Conservation (phyloP, 2,888 invertebrate genomes). For the Parapristionchus giblindavisi region DNA sequence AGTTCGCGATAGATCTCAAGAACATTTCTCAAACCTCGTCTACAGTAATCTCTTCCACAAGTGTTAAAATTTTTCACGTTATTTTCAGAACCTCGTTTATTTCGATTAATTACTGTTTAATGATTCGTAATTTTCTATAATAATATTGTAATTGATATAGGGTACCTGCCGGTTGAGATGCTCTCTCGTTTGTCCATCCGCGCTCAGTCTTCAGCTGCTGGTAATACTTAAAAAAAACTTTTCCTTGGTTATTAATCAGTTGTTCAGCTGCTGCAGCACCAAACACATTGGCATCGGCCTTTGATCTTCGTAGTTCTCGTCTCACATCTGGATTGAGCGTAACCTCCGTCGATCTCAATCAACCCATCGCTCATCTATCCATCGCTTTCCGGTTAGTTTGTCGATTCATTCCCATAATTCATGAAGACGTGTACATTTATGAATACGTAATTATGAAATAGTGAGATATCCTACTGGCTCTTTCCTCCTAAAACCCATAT, state of each 20-base stretch:
- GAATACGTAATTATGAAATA: too few species aligned
- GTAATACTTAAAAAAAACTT: background rate
- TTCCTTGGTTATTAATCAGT: background rate
- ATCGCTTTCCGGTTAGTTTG: constrained; percentile 30
- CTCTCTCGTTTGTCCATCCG: constrained; percentile 35
- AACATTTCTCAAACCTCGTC: background rate
- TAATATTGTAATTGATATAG: background rate
- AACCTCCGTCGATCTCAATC: constrained; percentile 33
- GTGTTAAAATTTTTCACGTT: background rate
- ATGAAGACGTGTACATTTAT: too few species aligned
- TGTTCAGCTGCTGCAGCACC: constrained; percentile 11
- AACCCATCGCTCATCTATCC: constrained; percentile 36
- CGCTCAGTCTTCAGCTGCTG: constrained; percentile 33
- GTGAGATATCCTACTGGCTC: too few species aligned
- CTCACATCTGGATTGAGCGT: constrained; percentile 29
- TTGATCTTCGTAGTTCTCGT: constrained; percentile 36
- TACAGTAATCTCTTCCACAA: background rate
- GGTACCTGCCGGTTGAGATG: constrained; percentile 24
- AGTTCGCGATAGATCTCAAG: background rate
- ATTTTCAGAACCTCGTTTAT: background rate
- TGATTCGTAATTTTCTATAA: background rate
- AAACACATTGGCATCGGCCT: constrained; percentile 34
- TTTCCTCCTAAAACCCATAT: too few species aligned
- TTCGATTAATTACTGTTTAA: background rate
- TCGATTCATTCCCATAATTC: background rate